These are phyloP conservation scores for Macrosoma leucophasiata DNA, from an alignment of 2,888 invertebrate species.

Conservation along the genomic window DNA sequence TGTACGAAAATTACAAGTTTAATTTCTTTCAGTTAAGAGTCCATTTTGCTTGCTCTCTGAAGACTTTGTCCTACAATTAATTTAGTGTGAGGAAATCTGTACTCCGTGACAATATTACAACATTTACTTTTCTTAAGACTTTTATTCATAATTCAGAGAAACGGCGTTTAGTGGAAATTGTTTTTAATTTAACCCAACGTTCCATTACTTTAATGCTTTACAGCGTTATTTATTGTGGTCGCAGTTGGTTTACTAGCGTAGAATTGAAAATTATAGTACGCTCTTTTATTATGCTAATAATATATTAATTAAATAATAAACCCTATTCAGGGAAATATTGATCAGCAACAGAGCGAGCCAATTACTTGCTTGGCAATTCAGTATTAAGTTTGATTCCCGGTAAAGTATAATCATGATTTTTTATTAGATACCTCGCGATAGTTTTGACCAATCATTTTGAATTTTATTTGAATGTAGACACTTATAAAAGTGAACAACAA, in stretches of 20 bases:
- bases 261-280: too few species aligned
- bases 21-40: conserved; percentile 53
- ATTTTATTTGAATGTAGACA: too few species aligned
- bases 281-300: too few species aligned
- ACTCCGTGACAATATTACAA: conserved; percentile 57
- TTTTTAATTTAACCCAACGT: conserved; percentile 32
- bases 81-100: conserved; percentile 66
- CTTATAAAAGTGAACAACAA: too few species aligned
- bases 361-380: too few species aligned
- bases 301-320: too few species aligned
- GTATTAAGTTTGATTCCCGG: too few species aligned
- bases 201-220: conserved; percentile 25
- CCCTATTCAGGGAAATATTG: too few species aligned
- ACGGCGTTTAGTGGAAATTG: conserved; percentile 33
- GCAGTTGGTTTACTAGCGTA: conserved; percentile 12
- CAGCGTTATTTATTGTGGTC: conserved; percentile 27
- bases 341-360: too few species aligned
- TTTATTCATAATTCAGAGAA: conserved; percentile 44
- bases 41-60: conserved; percentile 42
- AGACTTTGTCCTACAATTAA: conserved; percentile 55
- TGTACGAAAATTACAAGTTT: conserved; percentile 56
- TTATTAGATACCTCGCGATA: too few species aligned
- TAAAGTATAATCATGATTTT: too few species aligned
- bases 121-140: conserved; percentile 52
- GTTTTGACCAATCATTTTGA: too few species aligned